phyloP scores from a whole-genome alignment of 1,140 invertebrate genomes.

The Ridgeia piscesae region DNA sequence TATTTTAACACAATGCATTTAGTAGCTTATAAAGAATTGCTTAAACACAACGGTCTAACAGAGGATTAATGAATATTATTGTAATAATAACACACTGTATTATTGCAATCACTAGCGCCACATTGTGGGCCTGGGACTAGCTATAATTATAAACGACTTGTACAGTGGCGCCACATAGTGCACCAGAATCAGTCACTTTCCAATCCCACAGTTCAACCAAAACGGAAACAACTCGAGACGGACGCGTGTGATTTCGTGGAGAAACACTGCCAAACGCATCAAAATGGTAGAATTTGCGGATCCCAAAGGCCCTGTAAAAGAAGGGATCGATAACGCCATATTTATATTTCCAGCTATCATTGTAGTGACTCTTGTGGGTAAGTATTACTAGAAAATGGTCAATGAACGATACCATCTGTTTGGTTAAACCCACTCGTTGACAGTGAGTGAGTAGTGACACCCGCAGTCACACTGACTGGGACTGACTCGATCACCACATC shows the following conservation, averaged over 20 bases:
- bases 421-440: too few relatives aligned
- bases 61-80: too few relatives aligned
- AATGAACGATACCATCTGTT: background rate
- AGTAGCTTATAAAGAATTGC: too few relatives aligned
- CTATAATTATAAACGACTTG: background rate
- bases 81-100: too few relatives aligned
- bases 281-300: constrained; percentile 34
- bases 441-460: too few relatives aligned
- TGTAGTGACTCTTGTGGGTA: constrained; percentile 23
- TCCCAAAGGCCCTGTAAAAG: constrained; percentile 31
- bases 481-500: too few relatives aligned
- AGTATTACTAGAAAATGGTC: constrained; percentile 14
- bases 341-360: constrained; percentile 31
- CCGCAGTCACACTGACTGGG: too few relatives aligned
- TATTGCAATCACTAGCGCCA: too few relatives aligned
- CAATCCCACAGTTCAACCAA: background rate
- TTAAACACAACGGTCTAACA: too few relatives aligned
- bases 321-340: constrained; percentile 32
- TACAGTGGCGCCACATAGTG: background rate
- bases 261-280: background rate
- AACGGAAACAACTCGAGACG: background rate
- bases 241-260: background rate
- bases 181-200: background rate
- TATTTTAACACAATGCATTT: too few relatives aligned
- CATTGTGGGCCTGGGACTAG: background rate